phyloP scores from a whole-genome alignment of 2,113 vertebrate species.

The Rhea pennata region DNA sequence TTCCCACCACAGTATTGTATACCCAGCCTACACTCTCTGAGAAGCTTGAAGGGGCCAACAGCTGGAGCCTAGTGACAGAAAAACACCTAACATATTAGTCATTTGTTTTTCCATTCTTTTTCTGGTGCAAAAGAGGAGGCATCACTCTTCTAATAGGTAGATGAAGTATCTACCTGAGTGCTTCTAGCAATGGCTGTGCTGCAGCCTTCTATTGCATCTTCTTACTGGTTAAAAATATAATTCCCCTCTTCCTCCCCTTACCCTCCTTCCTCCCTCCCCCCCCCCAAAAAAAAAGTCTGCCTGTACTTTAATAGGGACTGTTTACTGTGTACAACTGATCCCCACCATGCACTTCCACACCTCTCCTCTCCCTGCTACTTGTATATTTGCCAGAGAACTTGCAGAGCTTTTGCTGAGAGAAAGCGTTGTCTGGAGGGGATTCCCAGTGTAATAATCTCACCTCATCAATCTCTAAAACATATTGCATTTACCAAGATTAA shows the following conservation, averaged over 20 bases:
- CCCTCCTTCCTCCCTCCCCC: too few relatives aligned
- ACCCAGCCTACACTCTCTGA: not conserved
- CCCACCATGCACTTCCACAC: not conserved
- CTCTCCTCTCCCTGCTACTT: not conserved
- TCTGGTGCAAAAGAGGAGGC: not conserved
- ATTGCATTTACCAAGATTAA: not conserved
- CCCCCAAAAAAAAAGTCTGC: not conserved
- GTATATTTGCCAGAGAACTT: not conserved
- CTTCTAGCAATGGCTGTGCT: not conserved
- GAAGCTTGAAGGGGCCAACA: not conserved
- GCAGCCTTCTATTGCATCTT: not conserved
- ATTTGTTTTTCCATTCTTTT: not conserved
- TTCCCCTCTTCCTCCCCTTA: not conserved
- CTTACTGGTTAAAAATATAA: not conserved
- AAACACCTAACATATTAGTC: rapidly evolving
- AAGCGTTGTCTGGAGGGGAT: not conserved
- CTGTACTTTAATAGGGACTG: not conserved
- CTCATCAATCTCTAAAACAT: not conserved
- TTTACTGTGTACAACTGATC: not conserved
- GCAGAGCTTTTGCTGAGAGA: not conserved
- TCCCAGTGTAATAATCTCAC: not conserved
- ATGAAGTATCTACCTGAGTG: not conserved
- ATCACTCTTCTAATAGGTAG: not conserved
- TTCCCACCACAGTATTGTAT: not conserved
- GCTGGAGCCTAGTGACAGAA: not conserved